These are phyloP conservation scores for Phytoseiulus persimilis DNA, from an alignment of 2,888 invertebrate genomes.

Conservation along the genomic window DNA sequence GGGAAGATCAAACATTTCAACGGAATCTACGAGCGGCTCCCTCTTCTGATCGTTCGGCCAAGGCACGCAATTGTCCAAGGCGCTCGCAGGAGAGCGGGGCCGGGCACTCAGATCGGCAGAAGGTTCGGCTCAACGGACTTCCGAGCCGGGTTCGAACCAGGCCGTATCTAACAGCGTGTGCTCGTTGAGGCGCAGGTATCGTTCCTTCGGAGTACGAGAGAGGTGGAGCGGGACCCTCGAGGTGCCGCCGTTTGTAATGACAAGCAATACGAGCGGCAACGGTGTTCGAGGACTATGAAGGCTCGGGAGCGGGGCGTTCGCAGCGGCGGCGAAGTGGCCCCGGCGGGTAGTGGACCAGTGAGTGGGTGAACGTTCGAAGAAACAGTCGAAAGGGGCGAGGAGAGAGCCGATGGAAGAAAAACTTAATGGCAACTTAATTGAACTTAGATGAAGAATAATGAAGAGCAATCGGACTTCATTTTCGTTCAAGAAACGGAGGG, in stretches of 20 bases:
- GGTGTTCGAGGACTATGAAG: background rate
- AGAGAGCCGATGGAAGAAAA: background rate
- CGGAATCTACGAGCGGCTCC: background rate
- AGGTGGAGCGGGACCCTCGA: background rate
- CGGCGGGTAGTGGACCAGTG: background rate
- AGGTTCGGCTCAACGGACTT: background rate
- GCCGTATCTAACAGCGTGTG: background rate
- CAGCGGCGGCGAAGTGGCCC: background rate
- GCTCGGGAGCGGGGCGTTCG: background rate
- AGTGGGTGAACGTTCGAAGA: background rate
- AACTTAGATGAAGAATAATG: constrained; percentile 38
- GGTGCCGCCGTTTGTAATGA: background rate
- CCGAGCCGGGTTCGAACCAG: background rate
- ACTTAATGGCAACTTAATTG: constrained; percentile 36
- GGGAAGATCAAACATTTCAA: background rate
- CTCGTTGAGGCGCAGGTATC: background rate
- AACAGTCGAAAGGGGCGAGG: background rate
- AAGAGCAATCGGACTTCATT: constrained; percentile 32
- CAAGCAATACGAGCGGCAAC: background rate
- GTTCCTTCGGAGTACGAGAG: background rate
- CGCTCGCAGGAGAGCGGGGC: background rate
- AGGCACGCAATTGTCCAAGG: background rate
- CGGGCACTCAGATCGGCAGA: background rate
- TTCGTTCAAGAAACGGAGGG: constrained; percentile 9
- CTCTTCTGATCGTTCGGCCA: background rate